Percentiles rank a stretch among this genome's conserved stretches.
phyloP scores from a whole-genome alignment of 2,797 vertebrate species.

The Sciaenops ocellatus region DNA sequence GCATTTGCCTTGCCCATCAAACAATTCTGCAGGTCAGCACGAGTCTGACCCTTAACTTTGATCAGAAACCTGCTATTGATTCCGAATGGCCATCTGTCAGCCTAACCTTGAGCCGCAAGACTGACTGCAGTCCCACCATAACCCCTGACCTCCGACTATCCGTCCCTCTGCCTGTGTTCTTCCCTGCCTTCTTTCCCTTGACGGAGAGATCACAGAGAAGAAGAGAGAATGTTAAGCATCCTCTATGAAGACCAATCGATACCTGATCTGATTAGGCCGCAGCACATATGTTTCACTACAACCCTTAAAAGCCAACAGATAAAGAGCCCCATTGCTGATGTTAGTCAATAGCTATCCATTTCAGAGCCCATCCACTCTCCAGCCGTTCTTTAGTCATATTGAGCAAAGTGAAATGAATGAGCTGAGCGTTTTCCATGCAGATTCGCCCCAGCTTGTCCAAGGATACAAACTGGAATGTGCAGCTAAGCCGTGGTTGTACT shows the following conservation, averaged over 20 bases:
- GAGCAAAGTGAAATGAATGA: constrained; percentile 46
- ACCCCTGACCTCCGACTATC: constrained; percentile 28
- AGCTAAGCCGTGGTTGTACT: constrained; percentile 55
- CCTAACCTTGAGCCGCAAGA: constrained; percentile 61
- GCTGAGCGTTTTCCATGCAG: constrained; percentile 44
- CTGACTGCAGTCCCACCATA: constrained; percentile 17
- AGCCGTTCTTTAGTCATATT: constrained; percentile 42
- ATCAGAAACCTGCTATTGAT: constrained; percentile 62
- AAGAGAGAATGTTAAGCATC: constrained; percentile 57
- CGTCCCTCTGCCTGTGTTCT: constrained; percentile 27
- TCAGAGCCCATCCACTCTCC: constrained; percentile 28
- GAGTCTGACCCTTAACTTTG: constrained; percentile 40
- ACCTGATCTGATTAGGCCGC: constrained; percentile 75
- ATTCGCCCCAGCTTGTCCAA: constrained; percentile 44
- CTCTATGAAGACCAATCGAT: constrained; percentile 70
- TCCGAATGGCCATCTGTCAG: constrained; percentile 36
- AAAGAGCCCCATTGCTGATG: constrained; percentile 61
- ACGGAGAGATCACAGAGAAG: constrained; percentile 61
- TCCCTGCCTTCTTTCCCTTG: constrained; percentile 14
- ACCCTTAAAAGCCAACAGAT: constrained; percentile 65
- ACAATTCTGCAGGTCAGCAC: constrained; percentile 36
- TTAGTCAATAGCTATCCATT: constrained; percentile 64
- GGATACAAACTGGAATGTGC: constrained; percentile 45
- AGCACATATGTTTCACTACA: constrained; percentile 62
- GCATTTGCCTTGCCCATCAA: constrained; percentile 55